phyloP scores from a whole-genome alignment of 2,113 vertebrate species.

The Mandrillus leucophaeus region DNA sequence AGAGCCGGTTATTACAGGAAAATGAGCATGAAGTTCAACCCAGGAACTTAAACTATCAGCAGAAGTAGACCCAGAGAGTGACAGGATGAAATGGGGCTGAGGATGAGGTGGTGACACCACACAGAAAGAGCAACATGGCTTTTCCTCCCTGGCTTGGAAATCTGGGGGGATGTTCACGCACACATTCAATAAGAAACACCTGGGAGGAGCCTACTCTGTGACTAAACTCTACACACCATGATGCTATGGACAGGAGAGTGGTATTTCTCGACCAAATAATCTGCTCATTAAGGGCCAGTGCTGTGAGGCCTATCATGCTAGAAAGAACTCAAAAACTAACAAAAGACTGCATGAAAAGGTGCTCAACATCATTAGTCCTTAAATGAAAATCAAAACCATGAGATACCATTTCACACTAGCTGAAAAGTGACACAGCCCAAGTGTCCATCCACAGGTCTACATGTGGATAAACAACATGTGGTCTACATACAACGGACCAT shows the following conservation, averaged over 20 bases:
- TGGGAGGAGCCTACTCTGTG: not conserved
- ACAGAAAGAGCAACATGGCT: not conserved
- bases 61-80: not conserved
- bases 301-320: not conserved
- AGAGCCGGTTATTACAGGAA: not conserved
- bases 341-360: not conserved
- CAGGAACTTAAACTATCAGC: not conserved
- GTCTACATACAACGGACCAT: accelerated
- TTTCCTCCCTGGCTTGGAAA: not conserved
- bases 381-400: not conserved
- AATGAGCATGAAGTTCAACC: not conserved
- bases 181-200: accelerated
- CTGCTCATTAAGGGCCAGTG: not conserved
- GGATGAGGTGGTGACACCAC: not conserved
- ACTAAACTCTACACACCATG: too few relatives aligned
- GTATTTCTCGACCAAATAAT: not conserved
- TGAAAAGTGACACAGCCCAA: not conserved
- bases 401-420: not conserved
- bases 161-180: not conserved
- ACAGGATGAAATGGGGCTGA: not conserved
- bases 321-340: not conserved
- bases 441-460: not conserved
- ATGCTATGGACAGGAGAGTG: not conserved
- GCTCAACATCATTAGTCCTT: not conserved
- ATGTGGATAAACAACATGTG: not conserved